phyloP scores from a whole-genome alignment of 2,888 invertebrate species.

The Teinopalpus imperialis region DNA sequence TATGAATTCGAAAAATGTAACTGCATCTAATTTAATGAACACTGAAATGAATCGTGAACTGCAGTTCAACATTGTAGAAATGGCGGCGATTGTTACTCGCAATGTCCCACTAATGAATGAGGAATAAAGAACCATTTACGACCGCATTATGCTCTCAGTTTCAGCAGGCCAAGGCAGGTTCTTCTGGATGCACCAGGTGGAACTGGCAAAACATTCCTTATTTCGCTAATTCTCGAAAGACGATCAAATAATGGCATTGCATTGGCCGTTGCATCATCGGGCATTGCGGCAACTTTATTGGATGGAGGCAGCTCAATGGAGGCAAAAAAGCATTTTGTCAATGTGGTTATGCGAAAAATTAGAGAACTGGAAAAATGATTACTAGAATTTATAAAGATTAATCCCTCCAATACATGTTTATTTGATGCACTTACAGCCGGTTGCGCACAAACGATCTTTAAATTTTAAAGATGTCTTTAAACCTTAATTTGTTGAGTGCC shows the following conservation, averaged over 20 bases:
- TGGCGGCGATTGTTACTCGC: constrained; percentile 29
- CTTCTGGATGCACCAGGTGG: constrained; percentile 28
- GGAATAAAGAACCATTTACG: constrained; percentile 29
- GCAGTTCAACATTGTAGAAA: constrained; percentile 31
- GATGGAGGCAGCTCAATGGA: constrained; percentile 31
- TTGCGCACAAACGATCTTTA: too few species aligned
- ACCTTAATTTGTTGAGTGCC: too few species aligned
- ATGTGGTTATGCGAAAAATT: too few species aligned
- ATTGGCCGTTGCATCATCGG: constrained; percentile 30
- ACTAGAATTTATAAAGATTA: too few species aligned
- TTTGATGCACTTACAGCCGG: too few species aligned
- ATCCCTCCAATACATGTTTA: too few species aligned
- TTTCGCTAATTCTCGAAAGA: constrained; percentile 25
- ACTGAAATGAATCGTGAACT: constrained; percentile 34
- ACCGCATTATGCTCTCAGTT: constrained; percentile 29
- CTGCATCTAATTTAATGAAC: constrained; percentile 31
- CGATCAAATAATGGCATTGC: constrained; percentile 26
- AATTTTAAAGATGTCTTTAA: too few species aligned
- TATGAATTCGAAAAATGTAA: constrained; percentile 29
- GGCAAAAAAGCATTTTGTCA: too few species aligned
- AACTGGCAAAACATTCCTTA: constrained; percentile 25
- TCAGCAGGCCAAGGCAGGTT: constrained; percentile 29
- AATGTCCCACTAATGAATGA: constrained; percentile 30
- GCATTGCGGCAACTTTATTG: constrained; percentile 31
- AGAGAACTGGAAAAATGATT: too few species aligned